Base-by-base conservation (phyloP, 2,888 invertebrate genomes). In the Eilema caniola region DNA sequence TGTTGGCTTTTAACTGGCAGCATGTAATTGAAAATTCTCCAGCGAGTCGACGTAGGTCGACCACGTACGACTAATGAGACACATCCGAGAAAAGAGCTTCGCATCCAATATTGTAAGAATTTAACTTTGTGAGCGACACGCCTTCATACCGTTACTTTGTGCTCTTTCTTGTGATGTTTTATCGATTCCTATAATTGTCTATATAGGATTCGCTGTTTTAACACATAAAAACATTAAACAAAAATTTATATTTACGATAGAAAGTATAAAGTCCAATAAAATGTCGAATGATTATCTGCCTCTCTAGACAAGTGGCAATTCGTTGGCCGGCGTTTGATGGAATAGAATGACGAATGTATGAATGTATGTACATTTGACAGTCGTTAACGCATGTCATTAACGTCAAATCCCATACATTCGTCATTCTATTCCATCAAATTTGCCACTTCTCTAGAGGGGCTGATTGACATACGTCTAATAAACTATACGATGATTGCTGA, bases 1-100 rank as follows among this genome's bases (percentile, higher is more conserved):
- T 25, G 56, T 14, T 14, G 28, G 4, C 53, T 31, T 64, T 63
- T 20, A 61, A 53, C 1, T 53, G 31, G 53, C 28, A 1, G 23
- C 23, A 33, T 57, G 3, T 65, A 57, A 57, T 65, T 65, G 65
- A 56, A 65, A n/a, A 65, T 65, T 65, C 56, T 56, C 4, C 11
- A 14, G 31, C 56, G 28, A 3, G 14, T 23, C 14, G 24, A 4
- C 37, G 41, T 41, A 10, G 14, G n/a, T 41, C 41, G 62, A 3
- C 16, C 24, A 25, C 25, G 25, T 25, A 63, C 24, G 62, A 16
- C 25, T 20, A 63, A 25, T 41, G 41, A 63, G 63, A 41, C 3
- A 62, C 41, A 62, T 41, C 62, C 10, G 16, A 41, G 20, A 41
- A 41, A 24, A 62, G 1, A 4, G 24, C 25, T 41, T 41, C 3